phyloP scores from a whole-genome alignment of 2,113 vertebrate genomes.

The Mionectes macconnelli region DNA sequence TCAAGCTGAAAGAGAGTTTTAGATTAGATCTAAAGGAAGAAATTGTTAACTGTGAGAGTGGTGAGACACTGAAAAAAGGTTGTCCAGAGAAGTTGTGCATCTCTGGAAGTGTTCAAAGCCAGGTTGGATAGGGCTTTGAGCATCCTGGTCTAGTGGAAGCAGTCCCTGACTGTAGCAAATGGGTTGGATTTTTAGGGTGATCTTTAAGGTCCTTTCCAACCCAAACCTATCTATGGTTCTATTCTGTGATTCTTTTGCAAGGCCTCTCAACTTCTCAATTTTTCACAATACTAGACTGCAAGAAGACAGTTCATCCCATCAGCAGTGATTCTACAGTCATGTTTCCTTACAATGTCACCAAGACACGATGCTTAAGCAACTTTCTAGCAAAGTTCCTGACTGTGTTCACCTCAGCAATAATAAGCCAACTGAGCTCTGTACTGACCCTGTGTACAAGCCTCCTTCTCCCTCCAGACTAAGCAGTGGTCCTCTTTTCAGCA shows the following conservation, averaged over 20 bases:
- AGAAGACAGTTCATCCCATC: background rate
- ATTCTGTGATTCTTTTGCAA: background rate
- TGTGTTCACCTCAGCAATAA: background rate
- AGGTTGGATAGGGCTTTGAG: background rate
- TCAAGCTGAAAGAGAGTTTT: background rate
- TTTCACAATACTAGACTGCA: background rate
- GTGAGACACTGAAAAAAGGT: background rate
- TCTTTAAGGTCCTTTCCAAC: background rate
- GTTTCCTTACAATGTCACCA: background rate
- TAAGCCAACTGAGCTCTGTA: background rate
- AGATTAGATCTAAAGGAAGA: background rate
- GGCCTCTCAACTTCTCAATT: accelerated
- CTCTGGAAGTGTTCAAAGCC: background rate
- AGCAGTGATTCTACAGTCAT: background rate
- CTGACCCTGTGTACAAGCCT: background rate
- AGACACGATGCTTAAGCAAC: background rate
- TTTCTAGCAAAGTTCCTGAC: background rate
- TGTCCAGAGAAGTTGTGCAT: background rate
- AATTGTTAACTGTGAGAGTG: background rate
- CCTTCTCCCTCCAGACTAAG: background rate
- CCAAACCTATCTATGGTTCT: background rate
- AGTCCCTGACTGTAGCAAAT: background rate
- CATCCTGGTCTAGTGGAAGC: background rate
- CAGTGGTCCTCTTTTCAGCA: background rate
- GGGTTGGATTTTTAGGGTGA: background rate